A percentile compares a stretch with the other conserved stretches of the same genome.
These are phyloP conservation scores for Pangasius macronema DNA, from an alignment of 2,797 vertebrate genomes.

Conservation along the genomic window DNA sequence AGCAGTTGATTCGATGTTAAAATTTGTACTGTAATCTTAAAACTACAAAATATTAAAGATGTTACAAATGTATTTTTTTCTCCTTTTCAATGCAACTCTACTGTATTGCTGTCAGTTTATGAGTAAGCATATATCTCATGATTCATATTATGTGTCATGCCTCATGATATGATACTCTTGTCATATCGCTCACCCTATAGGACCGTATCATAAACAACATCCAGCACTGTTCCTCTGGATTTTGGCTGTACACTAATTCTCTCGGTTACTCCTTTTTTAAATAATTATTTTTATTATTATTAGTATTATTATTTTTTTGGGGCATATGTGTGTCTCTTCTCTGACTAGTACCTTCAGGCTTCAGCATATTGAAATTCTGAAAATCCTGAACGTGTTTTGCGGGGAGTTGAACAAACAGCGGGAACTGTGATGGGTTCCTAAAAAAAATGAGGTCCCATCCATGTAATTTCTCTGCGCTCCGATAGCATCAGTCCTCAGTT, in stretches of 20 bases:
- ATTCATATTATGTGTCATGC: background rate
- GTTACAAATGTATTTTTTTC: background rate
- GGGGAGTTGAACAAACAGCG: constrained; percentile 68
- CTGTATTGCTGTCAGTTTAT: background rate
- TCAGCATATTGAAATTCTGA: constrained; percentile 60
- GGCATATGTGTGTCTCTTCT: no score
- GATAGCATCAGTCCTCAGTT: constrained; percentile 74
- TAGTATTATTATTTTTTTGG: no score
- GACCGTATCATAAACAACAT: background rate
- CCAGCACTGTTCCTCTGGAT: background rate
- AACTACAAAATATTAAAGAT: background rate
- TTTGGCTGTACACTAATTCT: background rate
- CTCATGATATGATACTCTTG: background rate
- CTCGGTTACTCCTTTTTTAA: background rate
- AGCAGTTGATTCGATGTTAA: background rate
- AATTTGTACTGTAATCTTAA: background rate
- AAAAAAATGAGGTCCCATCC: constrained; percentile 73
- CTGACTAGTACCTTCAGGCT: constrained; percentile 53
- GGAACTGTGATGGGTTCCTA: constrained; percentile 60
- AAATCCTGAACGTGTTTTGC: constrained; percentile 48
- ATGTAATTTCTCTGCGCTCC: constrained; percentile 71
- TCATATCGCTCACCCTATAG: background rate
- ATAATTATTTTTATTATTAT: background rate
- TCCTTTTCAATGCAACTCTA: background rate
- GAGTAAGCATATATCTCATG: background rate